phyloP scores from a whole-genome alignment of 2,888 invertebrate species.

The Drosophila hawaiiensis region DNA sequence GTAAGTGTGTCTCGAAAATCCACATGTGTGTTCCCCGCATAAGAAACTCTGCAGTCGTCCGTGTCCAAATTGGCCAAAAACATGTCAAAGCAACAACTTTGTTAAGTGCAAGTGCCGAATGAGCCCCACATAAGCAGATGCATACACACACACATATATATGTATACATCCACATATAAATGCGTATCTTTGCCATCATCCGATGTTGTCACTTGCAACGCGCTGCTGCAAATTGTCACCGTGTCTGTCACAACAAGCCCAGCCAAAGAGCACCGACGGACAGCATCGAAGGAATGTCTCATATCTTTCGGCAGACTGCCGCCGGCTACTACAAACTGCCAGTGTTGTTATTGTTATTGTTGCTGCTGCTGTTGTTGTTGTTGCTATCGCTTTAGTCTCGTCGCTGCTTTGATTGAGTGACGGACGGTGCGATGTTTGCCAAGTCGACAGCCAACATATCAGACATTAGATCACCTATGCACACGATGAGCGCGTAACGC shows the following conservation, averaged over 20 bases:
- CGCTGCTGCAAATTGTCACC: slow-evolving; percentile 64
- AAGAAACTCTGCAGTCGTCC: slow-evolving; percentile 13
- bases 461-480: slow-evolving; percentile 41
- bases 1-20: background rate
- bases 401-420: slow-evolving; percentile 51
- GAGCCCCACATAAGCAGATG: slow-evolving; percentile 5
- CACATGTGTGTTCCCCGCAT: slow-evolving; percentile 9
- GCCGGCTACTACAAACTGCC: slow-evolving; percentile 25
- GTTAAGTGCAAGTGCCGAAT: slow-evolving; percentile 52
- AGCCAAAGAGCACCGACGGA: slow-evolving; percentile 18
- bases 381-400: slow-evolving; percentile 15
- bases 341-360: slow-evolving; percentile 16
- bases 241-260: slow-evolving; percentile 53
- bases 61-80: slow-evolving; percentile 43
- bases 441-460: slow-evolving; percentile 33
- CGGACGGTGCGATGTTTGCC: slow-evolving; percentile 31
- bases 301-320: slow-evolving; percentile 46
- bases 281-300: slow-evolving; percentile 34
- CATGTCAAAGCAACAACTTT: slow-evolving; percentile 52
- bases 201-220: slow-evolving; percentile 49
- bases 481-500: slow-evolving; percentile 3
- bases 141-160: background rate
- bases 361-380: background rate
- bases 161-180: background rate
- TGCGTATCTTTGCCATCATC: slow-evolving; percentile 20